Percentiles rank a stretch among this genome's conserved stretches.
Evolutionary conservation across 2,888 invertebrate genomes (phyloP).

Genomic region (Xestia c-nigrum): DNA sequence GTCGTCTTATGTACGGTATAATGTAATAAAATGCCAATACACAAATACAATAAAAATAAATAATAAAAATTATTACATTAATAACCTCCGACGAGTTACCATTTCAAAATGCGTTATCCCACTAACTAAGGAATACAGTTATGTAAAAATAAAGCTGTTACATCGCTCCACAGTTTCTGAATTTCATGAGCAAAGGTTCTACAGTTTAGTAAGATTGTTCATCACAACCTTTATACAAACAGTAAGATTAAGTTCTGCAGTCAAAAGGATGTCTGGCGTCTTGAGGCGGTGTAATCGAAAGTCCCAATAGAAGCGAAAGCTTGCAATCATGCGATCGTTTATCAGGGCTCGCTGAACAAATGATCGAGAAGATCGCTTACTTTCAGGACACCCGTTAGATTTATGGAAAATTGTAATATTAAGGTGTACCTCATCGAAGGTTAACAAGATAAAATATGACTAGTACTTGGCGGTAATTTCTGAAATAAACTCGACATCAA

Average conservation of each 20-base stretch:
- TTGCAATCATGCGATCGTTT: neutral
- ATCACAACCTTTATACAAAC: neutral
- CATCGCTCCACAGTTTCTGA: neutral
- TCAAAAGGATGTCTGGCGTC: neutral
- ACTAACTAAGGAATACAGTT: neutral
- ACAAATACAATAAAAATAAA: slow-evolving; percentile 51
- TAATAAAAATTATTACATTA: slow-evolving; percentile 37
- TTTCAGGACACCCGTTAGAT: neutral
- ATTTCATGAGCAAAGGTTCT: neutral
- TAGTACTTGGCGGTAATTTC: slow-evolving; percentile 34
- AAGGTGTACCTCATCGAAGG: slow-evolving; percentile 13
- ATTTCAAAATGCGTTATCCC: slow-evolving; percentile 8
- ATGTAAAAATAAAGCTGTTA: neutral
- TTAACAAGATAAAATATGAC: slow-evolving; percentile 37
- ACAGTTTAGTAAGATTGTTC: neutral
- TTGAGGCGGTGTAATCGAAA: neutral
- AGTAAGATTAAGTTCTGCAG: neutral
- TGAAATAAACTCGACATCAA: slow-evolving; percentile 40
- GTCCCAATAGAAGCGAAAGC: neutral
- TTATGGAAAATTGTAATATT: neutral
- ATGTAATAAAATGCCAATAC: slow-evolving; percentile 45
- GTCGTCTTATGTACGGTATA: slow-evolving; percentile 51
- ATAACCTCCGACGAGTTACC: slow-evolving; percentile 38
- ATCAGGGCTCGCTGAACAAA: neutral
- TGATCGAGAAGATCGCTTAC: neutral